These are phyloP conservation scores for Diarsia brunnea DNA, from an alignment of 2,888 invertebrate species.

Conservation along the genomic window DNA sequence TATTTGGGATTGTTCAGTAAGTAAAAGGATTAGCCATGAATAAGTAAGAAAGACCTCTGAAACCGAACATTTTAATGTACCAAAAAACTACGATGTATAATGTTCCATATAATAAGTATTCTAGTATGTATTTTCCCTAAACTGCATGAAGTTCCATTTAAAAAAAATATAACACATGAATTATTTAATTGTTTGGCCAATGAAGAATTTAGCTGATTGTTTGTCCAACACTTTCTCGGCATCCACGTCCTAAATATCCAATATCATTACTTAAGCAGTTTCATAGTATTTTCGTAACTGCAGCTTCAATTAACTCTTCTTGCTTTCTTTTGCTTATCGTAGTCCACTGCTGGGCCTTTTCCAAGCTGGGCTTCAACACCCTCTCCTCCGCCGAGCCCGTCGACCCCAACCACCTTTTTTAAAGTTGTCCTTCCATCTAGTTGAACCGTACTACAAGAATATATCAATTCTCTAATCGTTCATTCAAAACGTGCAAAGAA, in stretches of 20 bases:
- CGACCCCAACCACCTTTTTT: not conserved
- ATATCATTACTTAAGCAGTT: too few relatives aligned
- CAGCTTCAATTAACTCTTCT: not conserved
- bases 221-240: too few relatives aligned
- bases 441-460: not conserved
- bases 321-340: not conserved
- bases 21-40: not conserved
- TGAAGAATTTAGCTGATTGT: too few relatives aligned
- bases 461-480: constrained; percentile 3
- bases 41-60: not conserved
- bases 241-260: too few relatives aligned
- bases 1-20: not conserved
- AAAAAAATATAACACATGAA: too few relatives aligned
- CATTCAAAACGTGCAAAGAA: constrained; percentile 12
- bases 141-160: too few relatives aligned
- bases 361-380: not conserved
- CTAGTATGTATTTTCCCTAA: too few relatives aligned
- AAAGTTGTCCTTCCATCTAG: not conserved
- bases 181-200: too few relatives aligned
- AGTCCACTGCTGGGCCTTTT: not conserved
- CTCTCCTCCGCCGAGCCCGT: not conserved
- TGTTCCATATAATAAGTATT: too few relatives aligned
- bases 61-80: too few relatives aligned
- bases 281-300: not conserved
- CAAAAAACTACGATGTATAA: too few relatives aligned